phyloP scores from a whole-genome alignment of 2,888 invertebrate genomes.

The Drosophila paramelanica region DNA sequence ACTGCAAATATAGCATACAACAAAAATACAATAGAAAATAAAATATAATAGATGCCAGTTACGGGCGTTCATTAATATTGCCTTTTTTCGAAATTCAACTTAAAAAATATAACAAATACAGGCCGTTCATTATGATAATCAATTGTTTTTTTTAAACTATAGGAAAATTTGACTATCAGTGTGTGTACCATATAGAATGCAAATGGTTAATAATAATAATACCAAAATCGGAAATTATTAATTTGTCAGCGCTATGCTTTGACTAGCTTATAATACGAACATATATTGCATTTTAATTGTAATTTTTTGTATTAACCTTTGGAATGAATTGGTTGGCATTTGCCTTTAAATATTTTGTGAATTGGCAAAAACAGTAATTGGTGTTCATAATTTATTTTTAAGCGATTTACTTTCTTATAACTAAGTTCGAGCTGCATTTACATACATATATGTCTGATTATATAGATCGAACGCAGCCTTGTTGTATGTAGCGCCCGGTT shows the following conservation, averaged over 20 bases:
- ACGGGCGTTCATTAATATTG: conserved; percentile 10
- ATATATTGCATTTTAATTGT: not conserved
- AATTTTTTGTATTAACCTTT: not conserved
- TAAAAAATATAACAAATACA: not conserved
- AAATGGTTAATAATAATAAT: conserved; percentile 1
- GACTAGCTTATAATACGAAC: not conserved
- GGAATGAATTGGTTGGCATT: conserved; percentile 5
- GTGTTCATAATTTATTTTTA: conserved; percentile 34
- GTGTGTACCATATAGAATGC: not conserved
- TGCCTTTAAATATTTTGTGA: conserved; percentile 1
- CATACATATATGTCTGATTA: conserved; percentile 12
- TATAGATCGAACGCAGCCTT: conserved; percentile 23
- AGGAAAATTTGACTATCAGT: not conserved
- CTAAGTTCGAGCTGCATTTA: conserved; percentile 74
- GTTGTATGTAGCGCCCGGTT: conserved; percentile 49
- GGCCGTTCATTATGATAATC: conserved; percentile 12
- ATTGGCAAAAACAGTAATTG: conserved; percentile 5
- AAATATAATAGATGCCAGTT: not conserved
- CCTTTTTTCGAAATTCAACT: conserved; percentile 14
- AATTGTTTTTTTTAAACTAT: conserved; percentile 9
- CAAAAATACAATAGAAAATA: conserved; percentile 2
- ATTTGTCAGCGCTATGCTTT: conserved; percentile 1
- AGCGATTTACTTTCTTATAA: conserved; percentile 41
- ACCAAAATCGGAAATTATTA: not conserved
- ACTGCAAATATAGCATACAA: conserved; percentile 1